Base-by-base conservation (phyloP, 2,888 invertebrate species). In the Deilephila elpenor region DNA sequence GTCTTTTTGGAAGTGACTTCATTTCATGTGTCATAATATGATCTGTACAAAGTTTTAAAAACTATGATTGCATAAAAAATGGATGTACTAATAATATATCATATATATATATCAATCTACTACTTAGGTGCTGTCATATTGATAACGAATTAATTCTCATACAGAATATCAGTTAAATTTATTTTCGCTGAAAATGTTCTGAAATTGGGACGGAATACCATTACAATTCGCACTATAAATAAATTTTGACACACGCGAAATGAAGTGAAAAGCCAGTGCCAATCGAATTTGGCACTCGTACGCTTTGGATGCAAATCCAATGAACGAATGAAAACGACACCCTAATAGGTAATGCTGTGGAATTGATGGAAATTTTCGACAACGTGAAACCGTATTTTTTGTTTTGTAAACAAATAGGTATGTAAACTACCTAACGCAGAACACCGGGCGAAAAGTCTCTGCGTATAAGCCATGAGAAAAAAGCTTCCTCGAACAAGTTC, bases 221-320 rank as follows among this genome's bases (percentile, higher is more conserved):
- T 37, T 70, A 59, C 61, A 34, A 71, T 75, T 79, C 81, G 78
- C 78, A 75, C 76, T 76, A 25, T 75, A 71, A 74, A 78, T 76
- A 75, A 73, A 76, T 70, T 67, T 37, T 29, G 32, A 53, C 53
- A 53, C 37, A 51, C 44, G 29, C 32, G 25, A 76, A 75, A 75
- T 75, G 71, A 75, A 76, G 74, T 73, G 73, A 76, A 75, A 79
- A 75, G 74, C 29, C 59, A 62, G 70, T 75, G 71, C 71, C 77
- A 78, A 80, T 79, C 34, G 70, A 61, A 74, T 78, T 76, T 60
- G 44, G 53, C 64, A 67, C n/a, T 74, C 44, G 62, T 59, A 29
- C 75, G 73, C 72, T 60, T 64, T 70, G 71, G 75, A 81, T 80
- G 80, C 77, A 81, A 81, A 81, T 81, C 78, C 73, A 81, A 79